Evolutionary conservation across 2,888 invertebrate species (phyloP), one percentile per base, ranked within the genome.

Genomic region (Latrodectus hesperus): DNA sequence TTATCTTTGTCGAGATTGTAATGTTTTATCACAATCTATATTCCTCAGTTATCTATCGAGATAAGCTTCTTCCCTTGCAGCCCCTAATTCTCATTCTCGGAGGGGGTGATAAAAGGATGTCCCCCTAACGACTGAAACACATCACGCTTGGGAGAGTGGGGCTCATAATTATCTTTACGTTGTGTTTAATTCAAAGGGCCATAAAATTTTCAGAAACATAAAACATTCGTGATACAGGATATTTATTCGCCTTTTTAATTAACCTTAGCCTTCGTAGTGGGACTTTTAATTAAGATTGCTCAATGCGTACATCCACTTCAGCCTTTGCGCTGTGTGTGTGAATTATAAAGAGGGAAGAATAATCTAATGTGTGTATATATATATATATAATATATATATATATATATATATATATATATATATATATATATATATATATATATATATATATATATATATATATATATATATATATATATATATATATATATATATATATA

Each of bases 211-310:
- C 60, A 38, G n/a, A 17, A 55, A 60, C 79, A 55, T 79, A 79
- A 79, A 79, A 71, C 71, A 79, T 70, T 71, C 79, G 60, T 79
- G 71, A 79, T 55, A 51, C 22, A n/a, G 49, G 71, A 67, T 71
- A 60, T 79, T 79, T 79, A 71, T 72, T 71, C 71, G 60, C 71
- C 79, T 79, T 71, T 79, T 79, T 79, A 79, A 79, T 79, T 79
- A 70, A 70, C 55, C 26, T 26, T 55, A 11, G 55, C 55, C 55
- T 14, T 55, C 55, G 55, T 55, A 55, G 55, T 16, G 55, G 55
- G 55, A 55, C 55, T 55, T 55, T 55, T 55, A 55, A 55, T 55
- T 55, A 55, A 55, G 55, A 55, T 55, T 55, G 55, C 16, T 16
- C 55, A 55, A 55, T 55, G 55, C 16, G 55, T 55, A 55, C 55